These are phyloP conservation scores for Hemicentrotus pulcherrimus DNA, from an alignment of 35 echinoderm and acorn worm genomes.

Conservation along the genomic window DNA sequence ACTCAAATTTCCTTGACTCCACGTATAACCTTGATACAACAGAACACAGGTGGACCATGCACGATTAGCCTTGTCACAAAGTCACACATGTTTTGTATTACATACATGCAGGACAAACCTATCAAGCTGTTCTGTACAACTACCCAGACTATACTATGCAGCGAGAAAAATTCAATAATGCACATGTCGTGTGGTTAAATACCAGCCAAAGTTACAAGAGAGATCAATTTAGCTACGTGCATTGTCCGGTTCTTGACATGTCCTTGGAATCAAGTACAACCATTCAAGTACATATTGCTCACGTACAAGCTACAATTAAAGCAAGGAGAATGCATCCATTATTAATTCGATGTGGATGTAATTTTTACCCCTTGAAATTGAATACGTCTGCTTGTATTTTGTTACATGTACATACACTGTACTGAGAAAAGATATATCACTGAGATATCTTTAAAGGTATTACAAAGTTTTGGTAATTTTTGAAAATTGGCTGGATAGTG, in stretches of 20 bases:
- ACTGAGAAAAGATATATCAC: not conserved
- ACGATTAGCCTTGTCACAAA: not conserved
- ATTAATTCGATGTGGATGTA: not conserved
- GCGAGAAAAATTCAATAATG: not conserved
- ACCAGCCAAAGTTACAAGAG: not conserved
- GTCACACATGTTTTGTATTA: conserved; percentile 3
- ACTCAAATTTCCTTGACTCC: not conserved
- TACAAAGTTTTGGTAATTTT: no score
- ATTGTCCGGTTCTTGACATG: not conserved
- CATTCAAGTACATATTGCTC: not conserved
- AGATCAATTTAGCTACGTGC: not conserved
- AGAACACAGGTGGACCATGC: not conserved
- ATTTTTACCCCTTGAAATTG: no score
- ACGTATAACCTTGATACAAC: not conserved
- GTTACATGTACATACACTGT: not conserved
- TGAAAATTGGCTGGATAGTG: no score
- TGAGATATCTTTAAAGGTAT: no score
- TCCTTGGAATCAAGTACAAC: not conserved
- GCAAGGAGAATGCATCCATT: not conserved
- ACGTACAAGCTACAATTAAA: not conserved
- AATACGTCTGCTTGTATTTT: not conserved
- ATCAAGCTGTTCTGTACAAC: not conserved
- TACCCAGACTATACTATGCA: not conserved
- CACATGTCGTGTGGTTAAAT: not conserved
- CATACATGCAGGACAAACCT: not conserved